Evolutionary conservation across 2,888 invertebrate species (phyloP).

Genomic region (Ectobius pallidus): DNA sequence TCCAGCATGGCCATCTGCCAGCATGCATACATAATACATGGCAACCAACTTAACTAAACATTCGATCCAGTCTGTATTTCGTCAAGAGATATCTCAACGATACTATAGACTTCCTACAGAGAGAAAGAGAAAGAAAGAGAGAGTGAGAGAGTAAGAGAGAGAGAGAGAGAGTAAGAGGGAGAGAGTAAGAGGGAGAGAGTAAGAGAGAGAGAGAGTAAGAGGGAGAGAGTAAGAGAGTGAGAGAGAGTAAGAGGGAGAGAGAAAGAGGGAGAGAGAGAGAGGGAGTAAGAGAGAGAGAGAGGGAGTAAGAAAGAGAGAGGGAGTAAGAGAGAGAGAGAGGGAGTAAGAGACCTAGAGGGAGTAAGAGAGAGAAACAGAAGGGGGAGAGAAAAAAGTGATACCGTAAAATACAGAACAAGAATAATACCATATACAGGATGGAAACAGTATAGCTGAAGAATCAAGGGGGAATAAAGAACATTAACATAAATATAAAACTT

Average conservation of each 20-base stretch:
- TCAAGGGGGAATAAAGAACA: too few species aligned
- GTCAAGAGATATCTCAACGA: too few species aligned
- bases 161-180: constrained; percentile 10
- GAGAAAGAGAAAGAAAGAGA: constrained; percentile 29
- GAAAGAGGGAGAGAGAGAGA: neutral
- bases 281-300: constrained; percentile 1
- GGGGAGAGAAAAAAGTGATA: constrained; percentile 21
- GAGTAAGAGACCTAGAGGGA: too few species aligned
- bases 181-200: neutral
- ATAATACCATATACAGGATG: too few species aligned
- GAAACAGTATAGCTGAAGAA: too few species aligned
- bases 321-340: constrained; percentile 38
- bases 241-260: constrained; percentile 19
- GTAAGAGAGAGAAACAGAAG: too few species aligned
- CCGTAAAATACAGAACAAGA: neutral
- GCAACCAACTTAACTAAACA: too few species aligned
- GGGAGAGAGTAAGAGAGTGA: constrained; percentile 31
- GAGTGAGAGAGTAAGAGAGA: neutral
- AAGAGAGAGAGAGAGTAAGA: constrained; percentile 27
- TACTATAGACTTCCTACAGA: too few species aligned
- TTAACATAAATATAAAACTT: too few species aligned
- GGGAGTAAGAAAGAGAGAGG: constrained; percentile 16
- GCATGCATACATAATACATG: too few species aligned
- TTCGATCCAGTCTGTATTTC: too few species aligned
- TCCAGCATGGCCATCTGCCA: too few species aligned